A percentile compares a stretch with the other conserved stretches of the same genome.
These are phyloP conservation scores for Cephus cinctus DNA, from an alignment of 1,140 invertebrate species.

Conservation along the genomic window DNA sequence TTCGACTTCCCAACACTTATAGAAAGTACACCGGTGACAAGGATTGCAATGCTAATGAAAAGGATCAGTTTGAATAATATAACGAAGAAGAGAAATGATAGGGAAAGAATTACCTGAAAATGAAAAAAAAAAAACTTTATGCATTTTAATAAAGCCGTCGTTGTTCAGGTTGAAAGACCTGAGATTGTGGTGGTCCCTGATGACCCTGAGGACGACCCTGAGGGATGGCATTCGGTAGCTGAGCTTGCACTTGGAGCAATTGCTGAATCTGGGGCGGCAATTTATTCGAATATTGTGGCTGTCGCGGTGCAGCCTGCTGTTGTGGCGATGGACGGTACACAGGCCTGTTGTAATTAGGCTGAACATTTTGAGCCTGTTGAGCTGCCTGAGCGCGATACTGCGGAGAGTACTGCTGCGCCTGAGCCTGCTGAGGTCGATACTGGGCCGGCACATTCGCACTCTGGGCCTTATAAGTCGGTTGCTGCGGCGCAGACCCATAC, in stretches of 20 bases:
- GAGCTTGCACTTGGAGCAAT: constrained; percentile 19
- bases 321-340: constrained; percentile 7
- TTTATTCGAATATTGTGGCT: constrained; percentile 18
- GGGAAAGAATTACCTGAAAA: too few species aligned
- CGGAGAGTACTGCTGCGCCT: not conserved
- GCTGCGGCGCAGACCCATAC: constrained; percentile 12
- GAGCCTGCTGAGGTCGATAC: constrained; percentile 12
- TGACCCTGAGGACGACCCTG: not conserved
- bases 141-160: constrained; percentile 29
- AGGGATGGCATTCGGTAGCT: constrained; percentile 11
- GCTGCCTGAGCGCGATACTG: too few species aligned
- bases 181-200: constrained; percentile 9
- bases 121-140: not conserved
- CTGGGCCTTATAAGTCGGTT: too few species aligned
- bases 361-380: constrained; percentile 3
- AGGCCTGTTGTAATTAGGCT: constrained; percentile 3
- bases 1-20: not conserved
- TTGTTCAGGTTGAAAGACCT: constrained; percentile 13
- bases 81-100: too few species aligned
- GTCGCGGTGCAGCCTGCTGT: constrained; percentile 8
- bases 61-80: too few species aligned
- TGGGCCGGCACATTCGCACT: too few species aligned
- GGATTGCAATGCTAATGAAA: not conserved
- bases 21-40: not conserved
- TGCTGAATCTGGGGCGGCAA: constrained; percentile 25